Percentiles rank a stretch among this genome's conserved stretches.
Evolutionary conservation across 2,113 vertebrate genomes (phyloP).

Genomic region (Bucco capensis): DNA sequence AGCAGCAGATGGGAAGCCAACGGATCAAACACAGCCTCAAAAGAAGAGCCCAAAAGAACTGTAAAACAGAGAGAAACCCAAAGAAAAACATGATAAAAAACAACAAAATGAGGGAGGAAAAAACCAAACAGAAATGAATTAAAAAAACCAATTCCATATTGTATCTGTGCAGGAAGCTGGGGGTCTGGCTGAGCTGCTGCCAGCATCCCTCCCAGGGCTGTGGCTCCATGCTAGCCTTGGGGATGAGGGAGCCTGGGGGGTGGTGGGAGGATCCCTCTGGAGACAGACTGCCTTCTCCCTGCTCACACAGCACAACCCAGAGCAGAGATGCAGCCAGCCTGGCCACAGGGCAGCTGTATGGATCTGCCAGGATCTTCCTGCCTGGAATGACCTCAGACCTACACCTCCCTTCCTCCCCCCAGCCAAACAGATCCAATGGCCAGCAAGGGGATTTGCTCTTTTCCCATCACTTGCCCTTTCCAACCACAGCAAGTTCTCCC

Average conservation of each 20-base stretch:
- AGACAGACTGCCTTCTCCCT: background rate
- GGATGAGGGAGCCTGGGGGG: no score
- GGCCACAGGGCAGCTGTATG: background rate
- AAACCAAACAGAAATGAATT: conserved; percentile 61
- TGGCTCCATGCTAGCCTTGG: background rate
- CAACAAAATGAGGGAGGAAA: conserved; percentile 53
- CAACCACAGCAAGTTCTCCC: background rate
- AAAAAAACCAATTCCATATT: conserved; percentile 30
- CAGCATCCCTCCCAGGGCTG: background rate
- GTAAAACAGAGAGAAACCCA: conserved; percentile 85
- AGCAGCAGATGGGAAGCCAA: conserved; percentile 80
- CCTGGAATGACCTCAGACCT: background rate
- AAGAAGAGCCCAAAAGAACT: conserved; percentile 85
- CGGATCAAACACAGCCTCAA: conserved; percentile 84
- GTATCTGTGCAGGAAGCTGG: background rate
- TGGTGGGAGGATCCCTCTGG: conserved; percentile 38
- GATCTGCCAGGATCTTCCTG: background rate
- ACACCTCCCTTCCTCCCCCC: background rate
- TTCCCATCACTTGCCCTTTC: background rate
- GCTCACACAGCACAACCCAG: background rate
- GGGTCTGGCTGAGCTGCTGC: background rate
- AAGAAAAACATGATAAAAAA: conserved; percentile 71
- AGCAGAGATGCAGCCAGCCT: background rate
- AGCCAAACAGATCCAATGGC: background rate
- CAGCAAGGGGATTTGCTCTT: background rate